Evolutionary conservation across 2,113 vertebrate genomes (phyloP).

Genomic region (Craseonycteris thonglongyai): DNA sequence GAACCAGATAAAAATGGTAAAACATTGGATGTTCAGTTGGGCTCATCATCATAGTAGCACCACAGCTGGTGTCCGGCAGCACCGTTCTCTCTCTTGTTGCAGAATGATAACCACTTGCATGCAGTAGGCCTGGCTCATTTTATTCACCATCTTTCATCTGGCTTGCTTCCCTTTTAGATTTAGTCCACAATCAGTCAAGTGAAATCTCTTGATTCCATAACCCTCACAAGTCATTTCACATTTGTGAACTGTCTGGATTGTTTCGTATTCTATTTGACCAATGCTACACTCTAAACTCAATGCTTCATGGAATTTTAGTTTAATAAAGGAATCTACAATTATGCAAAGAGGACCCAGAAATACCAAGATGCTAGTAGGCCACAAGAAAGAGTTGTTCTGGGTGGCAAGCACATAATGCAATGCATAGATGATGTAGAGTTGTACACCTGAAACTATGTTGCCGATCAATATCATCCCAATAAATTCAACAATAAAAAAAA

Average conservation of each 20-base stretch:
- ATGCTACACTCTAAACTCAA: not conserved
- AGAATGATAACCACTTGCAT: not conserved
- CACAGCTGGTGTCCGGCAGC: not conserved
- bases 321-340: not conserved
- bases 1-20: not conserved
- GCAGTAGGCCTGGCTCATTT: not conserved
- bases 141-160: not conserved
- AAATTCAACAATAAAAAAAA: too few relatives aligned
- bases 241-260: not conserved
- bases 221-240: not conserved
- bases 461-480: too few relatives aligned
- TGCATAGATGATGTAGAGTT: too few relatives aligned
- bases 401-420: too few relatives aligned
- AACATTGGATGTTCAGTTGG: not conserved
- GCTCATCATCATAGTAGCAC: not conserved
- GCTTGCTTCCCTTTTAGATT: not conserved
- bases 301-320: not conserved
- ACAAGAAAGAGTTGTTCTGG: not conserved
- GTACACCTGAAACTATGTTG: too few relatives aligned
- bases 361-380: not conserved
- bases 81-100: not conserved
- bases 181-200: not conserved
- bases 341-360: not conserved
- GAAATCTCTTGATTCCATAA: not conserved
- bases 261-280: not conserved